Percentiles rank a stretch among this genome's conserved stretches.
Conservation (phyloP, 2,797 vertebrate genomes). For the Aldrovandia affinis region DNA sequence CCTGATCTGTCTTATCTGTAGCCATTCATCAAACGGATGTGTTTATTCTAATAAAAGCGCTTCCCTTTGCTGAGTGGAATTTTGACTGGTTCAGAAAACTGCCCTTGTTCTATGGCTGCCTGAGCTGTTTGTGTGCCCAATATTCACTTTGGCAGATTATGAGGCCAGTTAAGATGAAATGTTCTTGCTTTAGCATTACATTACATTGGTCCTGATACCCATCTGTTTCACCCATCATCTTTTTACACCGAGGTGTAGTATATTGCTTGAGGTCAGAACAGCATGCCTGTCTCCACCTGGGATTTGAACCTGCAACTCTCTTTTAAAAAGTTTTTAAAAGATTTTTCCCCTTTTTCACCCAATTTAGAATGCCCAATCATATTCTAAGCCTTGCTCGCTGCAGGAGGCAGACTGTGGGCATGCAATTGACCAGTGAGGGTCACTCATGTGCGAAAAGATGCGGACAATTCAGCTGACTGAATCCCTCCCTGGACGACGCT, state of each 20-base stretch:
- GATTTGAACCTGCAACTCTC: no score
- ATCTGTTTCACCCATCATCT: no score
- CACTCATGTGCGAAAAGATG: no score
- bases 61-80: not conserved
- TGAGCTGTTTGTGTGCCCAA: not conserved
- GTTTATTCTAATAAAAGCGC: not conserved
- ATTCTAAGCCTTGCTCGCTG: no score
- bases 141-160: not conserved
- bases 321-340: no score
- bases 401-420: no score
- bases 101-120: not conserved
- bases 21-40: constrained; percentile 29
- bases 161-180: not conserved
- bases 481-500: no score
- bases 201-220: not conserved
- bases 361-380: no score
- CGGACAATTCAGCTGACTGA: no score
- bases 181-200: not conserved
- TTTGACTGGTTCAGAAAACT: not conserved
- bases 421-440: no score
- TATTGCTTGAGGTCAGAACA: not conserved
- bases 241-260: not conserved
- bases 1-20: constrained; percentile 20
- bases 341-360: no score
- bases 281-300: not conserved